Evolutionary conservation across 2,888 invertebrate species (phyloP), one percentile per base, ranked within the genome.

Genomic region (Muschampia plurimacula): DNA sequence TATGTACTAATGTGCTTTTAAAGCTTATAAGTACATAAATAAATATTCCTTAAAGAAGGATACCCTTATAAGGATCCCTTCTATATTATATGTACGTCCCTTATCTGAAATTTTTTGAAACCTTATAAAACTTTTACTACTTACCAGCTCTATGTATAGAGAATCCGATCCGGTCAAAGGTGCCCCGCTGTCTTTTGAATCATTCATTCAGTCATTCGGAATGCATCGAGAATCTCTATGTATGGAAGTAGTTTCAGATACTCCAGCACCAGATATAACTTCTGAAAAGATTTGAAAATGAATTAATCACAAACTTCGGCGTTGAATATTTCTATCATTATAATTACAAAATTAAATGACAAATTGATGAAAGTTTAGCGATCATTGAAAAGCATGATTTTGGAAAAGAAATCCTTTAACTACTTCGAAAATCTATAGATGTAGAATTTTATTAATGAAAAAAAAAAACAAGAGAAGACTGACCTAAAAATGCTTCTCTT

Each of bases 191-290:
- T 41, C 64, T 60, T 41, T 74, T 74, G 74, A 76, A 74, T 74
- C 73, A 76, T 76, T 73, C 76, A 76, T 76, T 66, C 36, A 46
- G n/a, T 68, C 71, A 72, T 74, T 74, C 67, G 59, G 22, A 74
- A 76, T 76, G 74, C 76, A 73, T 73, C 67, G 71, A 71, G 46
- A 32, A 32, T 32, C 49, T n/a, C 15, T 44, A 65, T 65, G 49
- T 65, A 49, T 65, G 65, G 49, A 8, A n/a, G 28, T 6, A 46
- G 59, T 59, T 15, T 52, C 52, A 22, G 65, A 44, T 52, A 15
- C 15, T 49, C 32, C 12, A 49, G 2, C 64, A 36, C 13, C 13
- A 49, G 36, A 32, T 15, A n/a, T 44, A 66, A 44, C 9, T 36
- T 52, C n/a, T 8, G 13, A 15, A 15, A 9, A 28, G 28, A 46